Base-by-base conservation (phyloP, 2,113 vertebrate species). In the Salvelinus fontinalis region DNA sequence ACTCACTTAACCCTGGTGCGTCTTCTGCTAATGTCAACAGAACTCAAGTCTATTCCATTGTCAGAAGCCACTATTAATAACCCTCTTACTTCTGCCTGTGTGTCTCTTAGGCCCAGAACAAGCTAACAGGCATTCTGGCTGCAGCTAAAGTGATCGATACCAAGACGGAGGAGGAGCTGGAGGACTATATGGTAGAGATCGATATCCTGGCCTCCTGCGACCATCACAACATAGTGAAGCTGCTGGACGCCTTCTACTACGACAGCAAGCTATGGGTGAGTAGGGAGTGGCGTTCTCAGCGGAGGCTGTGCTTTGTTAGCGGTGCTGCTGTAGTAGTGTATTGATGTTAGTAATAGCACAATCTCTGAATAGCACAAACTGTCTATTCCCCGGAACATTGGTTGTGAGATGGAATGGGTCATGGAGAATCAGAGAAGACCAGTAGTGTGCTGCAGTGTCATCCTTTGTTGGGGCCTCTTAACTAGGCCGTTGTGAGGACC, bases 121-220 rank as follows among this genome's bases (percentile, higher is more conserved):
- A 96, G 88, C 96, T 95, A 89, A 98, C 97, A 0, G 95, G 95
- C 77, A 90, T 97, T 84, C 91, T 96, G 70, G 98, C 98, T 67
- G 98, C 98, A 84, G 98, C 97, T 71, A 99, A 99, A 87, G 98
- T 99, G 81, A 99, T 99, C 74, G 97, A 99, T 90, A 99, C 97
- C 8, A 98, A 98, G 92, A 96, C 95, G 1, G 98, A 99, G 84
- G 97, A 99, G 91, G 98, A 99, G 86, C 89, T 99, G 87, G 98
- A 99, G 91, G 98, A 99, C 90, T 99, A 99, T 87, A 99, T 98
- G 96, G 97, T 99, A 86, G 98, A 99, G 90, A 99, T 99, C 13
- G 97, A 99, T 66, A 99, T 99, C 85, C 90, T 99, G 86, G 98
- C 98, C 75, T 99, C 98, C 24, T 99, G 98, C 76, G 95, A 97